Percentiles rank a stretch among this genome's conserved stretches.
phyloP scores from a whole-genome alignment of 2,888 invertebrate species.

The Ommatoiulus sabulosus region DNA sequence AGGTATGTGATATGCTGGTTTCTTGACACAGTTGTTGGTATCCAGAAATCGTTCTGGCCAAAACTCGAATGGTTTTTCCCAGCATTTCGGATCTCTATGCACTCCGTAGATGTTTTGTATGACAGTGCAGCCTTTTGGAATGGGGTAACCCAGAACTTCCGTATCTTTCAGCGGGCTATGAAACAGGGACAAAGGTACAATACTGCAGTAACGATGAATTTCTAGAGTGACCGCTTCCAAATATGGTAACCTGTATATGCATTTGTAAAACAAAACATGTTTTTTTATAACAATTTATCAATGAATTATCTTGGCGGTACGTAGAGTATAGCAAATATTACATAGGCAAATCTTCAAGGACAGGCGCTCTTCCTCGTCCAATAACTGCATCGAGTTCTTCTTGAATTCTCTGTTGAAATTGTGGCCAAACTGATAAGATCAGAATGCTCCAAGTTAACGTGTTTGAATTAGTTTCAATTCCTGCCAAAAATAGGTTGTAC shows the following conservation, averaged over 20 bases:
- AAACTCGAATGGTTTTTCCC: neutral
- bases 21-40: neutral
- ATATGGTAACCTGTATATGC: slow-evolving; percentile 24
- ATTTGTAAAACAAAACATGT: neutral
- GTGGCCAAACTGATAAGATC: slow-evolving; percentile 55
- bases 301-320: too few species aligned
- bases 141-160: neutral
- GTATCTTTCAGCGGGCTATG: neutral
- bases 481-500: slow-evolving; percentile 59
- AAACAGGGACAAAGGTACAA: neutral
- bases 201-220: too few species aligned
- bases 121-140: neutral
- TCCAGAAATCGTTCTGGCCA: slow-evolving; percentile 16
- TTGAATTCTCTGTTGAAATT: slow-evolving; percentile 63
- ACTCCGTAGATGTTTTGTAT: slow-evolving; percentile 41
- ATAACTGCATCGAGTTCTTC: slow-evolving; percentile 63
- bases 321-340: too few species aligned
- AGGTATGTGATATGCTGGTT: neutral
- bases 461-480: slow-evolving; percentile 60
- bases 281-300: too few species aligned
- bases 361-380: slow-evolving; percentile 62
- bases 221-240: slow-evolving; percentile 1
- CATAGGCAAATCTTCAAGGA: neutral
- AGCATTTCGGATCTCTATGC: slow-evolving; percentile 9
- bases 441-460: slow-evolving; percentile 60